Percentiles rank a stretch among this genome's conserved stretches.
These are phyloP conservation scores for Microcebus griseorufus DNA, from an alignment of 2,113 vertebrate species.

Conservation along the genomic window DNA sequence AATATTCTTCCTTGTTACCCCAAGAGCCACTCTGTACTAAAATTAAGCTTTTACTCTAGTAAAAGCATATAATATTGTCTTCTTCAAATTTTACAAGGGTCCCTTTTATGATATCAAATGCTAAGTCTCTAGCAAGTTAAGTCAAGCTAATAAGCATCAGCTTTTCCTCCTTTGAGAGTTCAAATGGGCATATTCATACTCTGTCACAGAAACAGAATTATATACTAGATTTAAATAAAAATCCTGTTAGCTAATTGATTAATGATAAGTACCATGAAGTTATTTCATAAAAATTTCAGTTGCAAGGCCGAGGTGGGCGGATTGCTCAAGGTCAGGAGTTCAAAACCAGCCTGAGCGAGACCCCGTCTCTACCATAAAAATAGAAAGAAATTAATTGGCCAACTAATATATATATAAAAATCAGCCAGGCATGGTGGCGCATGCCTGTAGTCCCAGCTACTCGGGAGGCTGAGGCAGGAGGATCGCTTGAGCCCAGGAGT, in stretches of 20 bases:
- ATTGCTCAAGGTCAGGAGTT: too few relatives aligned
- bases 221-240: not conserved
- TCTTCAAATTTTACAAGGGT: constrained; percentile 7
- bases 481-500: too few relatives aligned
- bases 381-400: too few relatives aligned
- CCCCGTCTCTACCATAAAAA: too few relatives aligned
- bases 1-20: not conserved
- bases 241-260: constrained; percentile 18
- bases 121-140: not conserved
- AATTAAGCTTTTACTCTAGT: not conserved
- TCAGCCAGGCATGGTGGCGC: too few relatives aligned
- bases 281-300: constrained; percentile 27
- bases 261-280: not conserved
- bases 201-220: constrained; percentile 5
- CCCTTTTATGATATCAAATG: not conserved
- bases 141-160: not conserved
- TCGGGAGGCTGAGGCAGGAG: too few relatives aligned
- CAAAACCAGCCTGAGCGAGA: too few relatives aligned
- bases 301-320: too few relatives aligned
- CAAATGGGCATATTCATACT: not conserved
- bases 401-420: too few relatives aligned
- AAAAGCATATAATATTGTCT: not conserved
- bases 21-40: not conserved
- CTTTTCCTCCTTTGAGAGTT: constrained; percentile 6
- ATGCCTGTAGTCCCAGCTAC: too few relatives aligned